Evolutionary conservation across 2,888 invertebrate genomes (phyloP).

Genomic region (Cataglyphis rosenhaueri): DNA sequence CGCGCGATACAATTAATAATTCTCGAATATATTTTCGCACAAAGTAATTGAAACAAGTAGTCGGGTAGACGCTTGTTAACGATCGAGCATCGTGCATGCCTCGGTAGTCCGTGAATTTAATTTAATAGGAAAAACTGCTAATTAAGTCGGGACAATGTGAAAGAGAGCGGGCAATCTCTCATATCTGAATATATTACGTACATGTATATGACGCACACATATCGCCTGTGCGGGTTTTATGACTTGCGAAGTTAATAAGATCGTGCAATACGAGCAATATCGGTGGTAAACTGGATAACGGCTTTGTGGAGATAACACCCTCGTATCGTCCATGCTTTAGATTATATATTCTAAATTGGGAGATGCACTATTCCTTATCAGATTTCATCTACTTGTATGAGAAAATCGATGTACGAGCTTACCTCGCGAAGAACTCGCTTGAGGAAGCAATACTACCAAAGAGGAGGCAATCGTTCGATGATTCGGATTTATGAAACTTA

Average conservation of each 20-base stretch:
- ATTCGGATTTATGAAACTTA: conserved; percentile 11
- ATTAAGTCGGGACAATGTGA: conserved; percentile 55
- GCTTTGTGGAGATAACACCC: conserved; percentile 6
- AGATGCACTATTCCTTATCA: background rate
- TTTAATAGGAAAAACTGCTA: conserved; percentile 67
- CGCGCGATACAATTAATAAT: background rate
- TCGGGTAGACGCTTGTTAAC: conserved; percentile 1
- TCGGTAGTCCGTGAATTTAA: conserved; percentile 64
- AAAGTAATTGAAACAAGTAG: background rate
- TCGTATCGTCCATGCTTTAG: conserved; percentile 21
- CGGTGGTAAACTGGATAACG: conserved; percentile 49
- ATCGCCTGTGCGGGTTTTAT: conserved; percentile 56
- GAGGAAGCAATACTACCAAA: background rate
- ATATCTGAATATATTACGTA: conserved; percentile 41
- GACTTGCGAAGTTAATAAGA: conserved; percentile 60
- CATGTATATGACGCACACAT: conserved; percentile 1
- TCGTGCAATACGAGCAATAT: conserved; percentile 57
- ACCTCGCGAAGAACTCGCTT: background rate
- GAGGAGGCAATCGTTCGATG: background rate
- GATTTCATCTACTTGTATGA: background rate
- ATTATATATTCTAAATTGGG: conserved; percentile 8
- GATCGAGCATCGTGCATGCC: conserved; percentile 35
- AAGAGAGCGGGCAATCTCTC: conserved; percentile 30
- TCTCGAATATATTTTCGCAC: background rate
- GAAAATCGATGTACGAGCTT: conserved; percentile 24